phyloP scores from a whole-genome alignment of 2,888 invertebrate genomes.

The Sympetrum striolatum region DNA sequence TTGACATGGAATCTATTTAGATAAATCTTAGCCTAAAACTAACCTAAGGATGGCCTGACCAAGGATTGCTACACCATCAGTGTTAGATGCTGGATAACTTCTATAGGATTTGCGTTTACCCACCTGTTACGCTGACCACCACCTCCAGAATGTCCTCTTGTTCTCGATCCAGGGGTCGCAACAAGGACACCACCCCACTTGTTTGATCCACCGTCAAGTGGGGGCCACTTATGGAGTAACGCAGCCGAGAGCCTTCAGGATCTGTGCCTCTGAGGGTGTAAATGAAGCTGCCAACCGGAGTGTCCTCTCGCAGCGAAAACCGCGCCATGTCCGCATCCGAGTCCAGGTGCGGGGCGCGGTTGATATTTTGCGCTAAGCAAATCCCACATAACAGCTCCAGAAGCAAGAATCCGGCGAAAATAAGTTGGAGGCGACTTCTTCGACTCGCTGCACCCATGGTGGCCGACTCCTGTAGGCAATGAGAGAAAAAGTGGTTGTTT shows the following conservation, averaged over 20 bases:
- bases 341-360: conserved; percentile 77
- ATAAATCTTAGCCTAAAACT: too few species aligned
- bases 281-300: conserved; percentile 76
- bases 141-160: conserved; percentile 74
- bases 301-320: conserved; percentile 76
- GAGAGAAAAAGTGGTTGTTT: too few species aligned
- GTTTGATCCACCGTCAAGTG: conserved; percentile 78
- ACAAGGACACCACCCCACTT: conserved; percentile 76
- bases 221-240: conserved; percentile 83
- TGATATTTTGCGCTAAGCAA: conserved; percentile 54
- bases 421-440: neutral
- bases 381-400: neutral
- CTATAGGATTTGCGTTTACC: conserved; percentile 45
- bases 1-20: too few species aligned
- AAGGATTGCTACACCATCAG: too few species aligned
- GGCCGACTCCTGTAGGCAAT: neutral
- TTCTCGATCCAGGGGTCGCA: conserved; percentile 75
- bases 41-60: too few species aligned
- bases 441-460: neutral
- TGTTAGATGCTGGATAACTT: too few species aligned
- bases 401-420: neutral
- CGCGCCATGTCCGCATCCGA: conserved; percentile 81
- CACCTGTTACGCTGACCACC: conserved; percentile 82
- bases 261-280: conserved; percentile 74
- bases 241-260: conserved; percentile 75